phyloP scores from a whole-genome alignment of 1,140 invertebrate species.

The Brachystomella parvula region DNA sequence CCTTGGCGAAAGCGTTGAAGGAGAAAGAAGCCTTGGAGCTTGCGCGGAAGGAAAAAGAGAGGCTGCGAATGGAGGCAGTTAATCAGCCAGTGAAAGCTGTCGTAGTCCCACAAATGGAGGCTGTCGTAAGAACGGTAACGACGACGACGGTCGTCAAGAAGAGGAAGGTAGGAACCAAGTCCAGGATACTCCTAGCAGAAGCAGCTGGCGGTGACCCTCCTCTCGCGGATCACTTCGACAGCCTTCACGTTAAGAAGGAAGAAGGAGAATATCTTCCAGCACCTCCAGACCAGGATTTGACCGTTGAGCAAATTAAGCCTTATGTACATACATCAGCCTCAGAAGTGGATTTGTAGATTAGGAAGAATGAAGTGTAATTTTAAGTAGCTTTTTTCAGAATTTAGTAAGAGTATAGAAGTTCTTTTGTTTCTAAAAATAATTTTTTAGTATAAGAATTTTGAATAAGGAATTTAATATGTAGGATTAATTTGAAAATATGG shows the following conservation, averaged over 20 bases:
- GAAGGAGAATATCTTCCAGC: background rate
- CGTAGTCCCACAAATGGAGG: background rate
- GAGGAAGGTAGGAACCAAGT: background rate
- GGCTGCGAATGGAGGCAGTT: background rate
- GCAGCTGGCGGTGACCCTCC: background rate
- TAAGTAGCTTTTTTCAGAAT: no score
- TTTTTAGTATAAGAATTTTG: no score
- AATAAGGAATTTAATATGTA: no score
- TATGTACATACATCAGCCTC: background rate
- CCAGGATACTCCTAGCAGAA: background rate
- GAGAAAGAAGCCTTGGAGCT: conserved; percentile 1
- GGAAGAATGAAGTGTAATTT: background rate
- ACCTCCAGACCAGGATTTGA: background rate
- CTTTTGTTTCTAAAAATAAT: no score
- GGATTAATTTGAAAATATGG: no score
- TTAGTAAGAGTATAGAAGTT: no score
- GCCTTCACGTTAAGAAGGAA: background rate
- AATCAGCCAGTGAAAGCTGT: background rate
- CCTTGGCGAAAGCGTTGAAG: background rate
- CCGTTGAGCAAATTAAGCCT: background rate
- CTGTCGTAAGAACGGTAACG: background rate
- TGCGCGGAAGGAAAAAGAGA: conserved; percentile 3
- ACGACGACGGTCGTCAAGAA: background rate
- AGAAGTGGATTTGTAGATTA: background rate
- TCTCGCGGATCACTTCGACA: background rate